phyloP scores from a whole-genome alignment of 2,113 vertebrate species.

The Cephalopterus ornatus region DNA sequence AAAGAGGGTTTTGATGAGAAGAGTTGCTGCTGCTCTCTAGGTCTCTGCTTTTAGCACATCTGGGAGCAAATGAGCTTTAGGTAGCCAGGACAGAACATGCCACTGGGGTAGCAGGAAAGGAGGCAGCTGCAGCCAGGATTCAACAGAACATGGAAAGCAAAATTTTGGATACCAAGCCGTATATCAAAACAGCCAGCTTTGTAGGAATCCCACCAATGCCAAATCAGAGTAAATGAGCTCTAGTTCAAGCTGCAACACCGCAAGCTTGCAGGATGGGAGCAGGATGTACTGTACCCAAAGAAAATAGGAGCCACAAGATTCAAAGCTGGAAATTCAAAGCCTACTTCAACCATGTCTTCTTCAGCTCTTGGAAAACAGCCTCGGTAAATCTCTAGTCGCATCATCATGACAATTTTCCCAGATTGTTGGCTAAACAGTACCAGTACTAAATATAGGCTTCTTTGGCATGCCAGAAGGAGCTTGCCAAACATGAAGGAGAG shows the following conservation, averaged over 20 bases:
- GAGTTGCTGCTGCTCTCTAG: background rate
- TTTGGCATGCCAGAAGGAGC: constrained; percentile 16
- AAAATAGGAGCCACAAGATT: background rate
- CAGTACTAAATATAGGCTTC: constrained; percentile 44
- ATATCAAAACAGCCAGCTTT: background rate
- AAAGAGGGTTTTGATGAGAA: background rate
- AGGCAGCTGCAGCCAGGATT: background rate
- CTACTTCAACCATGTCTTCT: background rate
- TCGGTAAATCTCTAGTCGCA: background rate
- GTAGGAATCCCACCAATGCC: background rate
- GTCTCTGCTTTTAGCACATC: background rate
- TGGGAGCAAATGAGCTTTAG: background rate
- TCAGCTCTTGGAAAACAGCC: background rate
- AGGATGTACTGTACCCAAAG: background rate
- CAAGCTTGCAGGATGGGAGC: background rate
- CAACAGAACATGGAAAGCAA: background rate
- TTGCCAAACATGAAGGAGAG: constrained; percentile 51
- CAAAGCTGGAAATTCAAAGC: constrained; percentile 4
- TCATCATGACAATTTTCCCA: constrained; percentile 34
- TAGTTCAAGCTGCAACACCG: background rate
- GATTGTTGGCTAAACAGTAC: constrained; percentile 56
- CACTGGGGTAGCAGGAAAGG: background rate
- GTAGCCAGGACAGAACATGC: background rate
- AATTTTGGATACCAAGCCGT: background rate
- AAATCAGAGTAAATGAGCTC: background rate